Conservation (phyloP, 2,888 invertebrate genomes). For the Drosophila neotestacea region DNA sequence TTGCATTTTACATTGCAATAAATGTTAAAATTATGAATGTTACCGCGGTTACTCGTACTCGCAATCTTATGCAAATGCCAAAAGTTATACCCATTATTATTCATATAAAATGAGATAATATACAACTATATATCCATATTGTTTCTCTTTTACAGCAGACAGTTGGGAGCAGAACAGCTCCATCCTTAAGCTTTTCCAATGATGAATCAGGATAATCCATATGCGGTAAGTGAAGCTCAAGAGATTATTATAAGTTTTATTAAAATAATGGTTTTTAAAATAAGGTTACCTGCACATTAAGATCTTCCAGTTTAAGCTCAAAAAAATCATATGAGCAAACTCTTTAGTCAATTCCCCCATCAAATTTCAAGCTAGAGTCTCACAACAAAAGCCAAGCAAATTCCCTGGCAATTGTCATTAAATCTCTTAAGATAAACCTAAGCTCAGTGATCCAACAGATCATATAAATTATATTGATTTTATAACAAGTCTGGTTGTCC, state of each 20-base stretch:
- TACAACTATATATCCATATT: background rate
- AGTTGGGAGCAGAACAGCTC: slow-evolving; percentile 17
- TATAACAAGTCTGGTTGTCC: slow-evolving; percentile 48
- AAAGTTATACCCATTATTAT: background rate
- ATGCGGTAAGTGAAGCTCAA: slow-evolving; percentile 77
- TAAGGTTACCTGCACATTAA: background rate
- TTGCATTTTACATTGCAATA: slow-evolving; percentile 29
- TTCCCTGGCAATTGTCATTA: slow-evolving; percentile 1
- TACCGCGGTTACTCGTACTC: slow-evolving; percentile 9
- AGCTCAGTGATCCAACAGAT: slow-evolving; percentile 19
- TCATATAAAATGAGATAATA: background rate
- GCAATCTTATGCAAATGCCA: slow-evolving; percentile 20
- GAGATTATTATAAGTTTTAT: too few relatives aligned
- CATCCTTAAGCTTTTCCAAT: slow-evolving; percentile 54
- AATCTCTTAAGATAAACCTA: slow-evolving; percentile 11
- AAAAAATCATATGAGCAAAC: background rate
- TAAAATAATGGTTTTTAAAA: too few relatives aligned
- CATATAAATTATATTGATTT: slow-evolving; percentile 52
- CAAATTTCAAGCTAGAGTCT: background rate
- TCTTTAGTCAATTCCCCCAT: too few relatives aligned
- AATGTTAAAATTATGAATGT: slow-evolving; percentile 46
- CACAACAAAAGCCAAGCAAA: background rate
- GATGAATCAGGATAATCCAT: slow-evolving; percentile 84
- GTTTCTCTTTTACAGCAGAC: slow-evolving; percentile 47
- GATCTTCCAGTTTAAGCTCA: too few relatives aligned